A percentile compares a stretch with the other conserved stretches of the same genome.
These are phyloP conservation scores for Pachycephala philippinensis DNA, from an alignment of 2,113 vertebrate genomes.

Conservation along the genomic window DNA sequence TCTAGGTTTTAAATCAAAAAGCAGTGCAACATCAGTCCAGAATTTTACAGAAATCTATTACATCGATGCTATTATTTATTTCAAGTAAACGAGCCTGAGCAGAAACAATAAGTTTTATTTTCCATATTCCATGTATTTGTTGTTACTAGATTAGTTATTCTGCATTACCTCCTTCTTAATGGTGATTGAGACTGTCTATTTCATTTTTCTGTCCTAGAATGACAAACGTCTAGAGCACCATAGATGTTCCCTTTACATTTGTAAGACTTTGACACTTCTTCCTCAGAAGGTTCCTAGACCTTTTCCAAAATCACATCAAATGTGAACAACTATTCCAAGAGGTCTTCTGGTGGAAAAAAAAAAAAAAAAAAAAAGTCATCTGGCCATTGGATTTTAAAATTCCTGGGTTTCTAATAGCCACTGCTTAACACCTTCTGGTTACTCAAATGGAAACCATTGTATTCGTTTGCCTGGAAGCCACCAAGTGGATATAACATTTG, in stretches of 20 bases:
- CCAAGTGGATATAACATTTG: not conserved
- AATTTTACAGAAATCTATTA: not conserved
- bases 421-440: not conserved
- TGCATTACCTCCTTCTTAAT: not conserved
- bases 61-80: rapidly evolving
- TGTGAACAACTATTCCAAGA: not conserved
- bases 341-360: not conserved
- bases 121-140: not conserved
- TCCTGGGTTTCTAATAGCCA: not conserved
- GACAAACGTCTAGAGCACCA: not conserved
- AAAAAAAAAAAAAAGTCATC: not conserved
- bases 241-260: not conserved
- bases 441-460: not conserved
- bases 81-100: not conserved
- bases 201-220: not conserved
- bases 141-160: not conserved
- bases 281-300: not conserved
- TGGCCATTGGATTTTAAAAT: not conserved
- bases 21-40: not conserved
- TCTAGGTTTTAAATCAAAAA: not conserved
- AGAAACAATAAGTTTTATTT: not conserved
- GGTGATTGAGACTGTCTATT: not conserved
- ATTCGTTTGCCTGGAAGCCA: not conserved
- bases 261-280: not conserved
- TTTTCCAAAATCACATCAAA: not conserved